Conservation (phyloP, 2,888 invertebrate species). For the Chelonus formosanus region DNA sequence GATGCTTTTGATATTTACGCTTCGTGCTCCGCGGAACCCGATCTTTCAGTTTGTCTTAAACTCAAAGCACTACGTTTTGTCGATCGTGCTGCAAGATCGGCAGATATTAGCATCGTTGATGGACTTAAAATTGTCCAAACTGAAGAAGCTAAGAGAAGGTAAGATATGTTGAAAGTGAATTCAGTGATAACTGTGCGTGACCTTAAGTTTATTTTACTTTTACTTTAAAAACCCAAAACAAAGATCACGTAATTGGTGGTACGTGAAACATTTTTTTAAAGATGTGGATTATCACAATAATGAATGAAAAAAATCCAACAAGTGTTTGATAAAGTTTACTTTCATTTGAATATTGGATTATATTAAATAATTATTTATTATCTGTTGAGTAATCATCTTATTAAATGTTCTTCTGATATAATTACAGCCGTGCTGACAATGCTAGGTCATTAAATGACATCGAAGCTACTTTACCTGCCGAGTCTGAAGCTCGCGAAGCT, state of each 20-base stretch:
- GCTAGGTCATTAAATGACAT: slow-evolving; percentile 72
- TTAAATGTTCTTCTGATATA: slow-evolving; percentile 23
- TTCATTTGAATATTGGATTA: too few relatives aligned
- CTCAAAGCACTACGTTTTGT: slow-evolving; percentile 79
- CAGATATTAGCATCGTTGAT: slow-evolving; percentile 64
- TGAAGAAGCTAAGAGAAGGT: slow-evolving; percentile 61
- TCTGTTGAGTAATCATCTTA: neutral
- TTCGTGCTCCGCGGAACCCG: slow-evolving; percentile 73
- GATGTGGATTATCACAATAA: too few relatives aligned
- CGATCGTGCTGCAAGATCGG: slow-evolving; percentile 75
- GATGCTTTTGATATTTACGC: slow-evolving; percentile 59
- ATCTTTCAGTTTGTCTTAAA: slow-evolving; percentile 79
- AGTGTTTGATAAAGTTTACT: too few relatives aligned
- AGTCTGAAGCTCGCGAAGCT: slow-evolving; percentile 76
- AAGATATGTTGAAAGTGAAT: slow-evolving; percentile 40
- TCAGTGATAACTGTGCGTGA: neutral
- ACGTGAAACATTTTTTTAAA: too few relatives aligned
- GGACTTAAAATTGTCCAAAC: slow-evolving; percentile 67
- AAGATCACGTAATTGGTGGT: too few relatives aligned
- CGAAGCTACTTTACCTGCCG: slow-evolving; percentile 72
- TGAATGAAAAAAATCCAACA: too few relatives aligned
- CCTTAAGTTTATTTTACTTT: neutral
- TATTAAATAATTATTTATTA: too few relatives aligned
- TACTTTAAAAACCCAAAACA: neutral
- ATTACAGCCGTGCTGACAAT: slow-evolving; percentile 63